phyloP scores from a whole-genome alignment of 2,888 invertebrate genomes.

The Automeris io region DNA sequence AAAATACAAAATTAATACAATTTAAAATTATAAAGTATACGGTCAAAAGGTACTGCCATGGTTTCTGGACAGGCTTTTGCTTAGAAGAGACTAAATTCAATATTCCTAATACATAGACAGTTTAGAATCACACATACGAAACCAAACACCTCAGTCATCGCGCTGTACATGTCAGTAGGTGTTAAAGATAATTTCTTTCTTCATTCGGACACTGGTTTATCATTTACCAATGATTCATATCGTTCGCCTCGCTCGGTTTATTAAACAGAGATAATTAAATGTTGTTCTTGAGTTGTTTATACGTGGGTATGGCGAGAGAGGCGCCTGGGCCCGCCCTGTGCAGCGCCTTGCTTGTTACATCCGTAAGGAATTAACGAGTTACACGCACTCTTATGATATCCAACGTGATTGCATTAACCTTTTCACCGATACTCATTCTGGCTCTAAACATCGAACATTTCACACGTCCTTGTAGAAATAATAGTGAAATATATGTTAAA shows the following conservation, averaged over 20 bases:
- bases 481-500: too few relatives aligned
- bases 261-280: slow-evolving; percentile 75
- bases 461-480: too few relatives aligned
- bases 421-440: slow-evolving; percentile 10
- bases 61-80: too few relatives aligned
- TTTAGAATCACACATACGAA: slow-evolving; percentile 4
- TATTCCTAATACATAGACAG: neutral
- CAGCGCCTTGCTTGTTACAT: slow-evolving; percentile 47
- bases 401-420: slow-evolving; percentile 8
- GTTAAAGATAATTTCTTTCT: slow-evolving; percentile 58
- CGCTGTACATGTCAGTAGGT: slow-evolving; percentile 43
- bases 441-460: too few relatives aligned
- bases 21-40: too few relatives aligned
- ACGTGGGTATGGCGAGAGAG: slow-evolving; percentile 35
- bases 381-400: slow-evolving; percentile 20
- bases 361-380: slow-evolving; percentile 58
- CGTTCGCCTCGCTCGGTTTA: slow-evolving; percentile 53
- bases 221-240: slow-evolving; percentile 48
- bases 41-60: too few relatives aligned
- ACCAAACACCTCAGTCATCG: slow-evolving; percentile 9
- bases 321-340: slow-evolving; percentile 47
- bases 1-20: too few relatives aligned
- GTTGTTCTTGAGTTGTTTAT: slow-evolving; percentile 72
- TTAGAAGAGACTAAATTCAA: too few relatives aligned
- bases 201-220: slow-evolving; percentile 39